Percentiles rank a stretch among this genome's conserved stretches.
These are phyloP conservation scores for Sciaenops ocellatus DNA, from an alignment of 2,797 vertebrate species.

Conservation along the genomic window DNA sequence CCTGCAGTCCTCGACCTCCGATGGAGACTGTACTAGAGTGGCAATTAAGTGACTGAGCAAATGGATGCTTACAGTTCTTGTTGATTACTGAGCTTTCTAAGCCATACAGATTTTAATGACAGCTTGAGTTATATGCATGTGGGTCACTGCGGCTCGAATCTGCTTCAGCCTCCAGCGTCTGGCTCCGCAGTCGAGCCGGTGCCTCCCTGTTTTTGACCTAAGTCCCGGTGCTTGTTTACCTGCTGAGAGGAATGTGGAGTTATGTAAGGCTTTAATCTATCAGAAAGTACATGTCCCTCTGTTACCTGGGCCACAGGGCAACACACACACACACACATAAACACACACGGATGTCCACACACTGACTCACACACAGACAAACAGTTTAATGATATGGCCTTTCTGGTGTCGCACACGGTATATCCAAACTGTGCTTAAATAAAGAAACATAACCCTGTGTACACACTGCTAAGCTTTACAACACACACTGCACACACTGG, in stretches of 20 bases:
- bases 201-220: slow-evolving; percentile 54
- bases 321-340: slow-evolving; percentile 33
- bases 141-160: slow-evolving; percentile 46
- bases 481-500: not conserved
- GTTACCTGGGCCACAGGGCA: slow-evolving; percentile 65
- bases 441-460: slow-evolving; percentile 23
- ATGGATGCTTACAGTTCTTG: slow-evolving; percentile 44
- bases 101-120: slow-evolving; percentile 39
- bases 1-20: slow-evolving; percentile 30
- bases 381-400: slow-evolving; percentile 42
- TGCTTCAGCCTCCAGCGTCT: slow-evolving; percentile 24
- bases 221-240: slow-evolving; percentile 73
- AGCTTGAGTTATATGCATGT: slow-evolving; percentile 41
- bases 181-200: slow-evolving; percentile 12
- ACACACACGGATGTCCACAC: slow-evolving; percentile 28
- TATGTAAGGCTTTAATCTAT: slow-evolving; percentile 76
- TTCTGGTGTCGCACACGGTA: not conserved
- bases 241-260: slow-evolving; percentile 68
- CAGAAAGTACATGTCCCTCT: slow-evolving; percentile 61
- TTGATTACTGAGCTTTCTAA: slow-evolving; percentile 52
- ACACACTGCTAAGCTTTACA: slow-evolving; percentile 38
- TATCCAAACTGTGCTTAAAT: slow-evolving; percentile 29
- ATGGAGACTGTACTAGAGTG: slow-evolving; percentile 12
- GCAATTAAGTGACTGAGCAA: slow-evolving; percentile 39
- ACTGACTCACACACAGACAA: slow-evolving; percentile 36